phyloP scores from a whole-genome alignment of 2,113 vertebrate genomes.

The Cyanistes caeruleus region DNA sequence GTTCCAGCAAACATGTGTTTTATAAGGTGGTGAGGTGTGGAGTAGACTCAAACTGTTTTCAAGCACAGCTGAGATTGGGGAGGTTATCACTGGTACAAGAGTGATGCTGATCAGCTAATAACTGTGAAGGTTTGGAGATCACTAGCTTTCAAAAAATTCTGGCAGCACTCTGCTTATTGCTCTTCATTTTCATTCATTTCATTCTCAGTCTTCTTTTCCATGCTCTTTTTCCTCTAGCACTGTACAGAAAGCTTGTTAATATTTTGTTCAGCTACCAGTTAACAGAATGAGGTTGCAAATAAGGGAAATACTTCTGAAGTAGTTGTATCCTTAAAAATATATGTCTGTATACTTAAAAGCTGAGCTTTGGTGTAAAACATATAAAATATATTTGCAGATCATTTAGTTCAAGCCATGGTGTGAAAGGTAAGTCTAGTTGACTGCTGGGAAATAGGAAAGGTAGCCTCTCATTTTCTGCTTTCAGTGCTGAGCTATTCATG shows the following conservation, averaged over 20 bases:
- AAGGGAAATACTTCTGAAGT: background rate
- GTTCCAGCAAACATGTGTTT: background rate
- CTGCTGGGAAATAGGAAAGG: slow-evolving; percentile 13
- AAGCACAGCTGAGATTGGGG: background rate
- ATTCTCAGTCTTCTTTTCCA: background rate
- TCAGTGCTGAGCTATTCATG: slow-evolving; percentile 26
- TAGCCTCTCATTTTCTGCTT: slow-evolving; percentile 39
- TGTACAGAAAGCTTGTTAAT: background rate
- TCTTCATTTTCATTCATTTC: no score
- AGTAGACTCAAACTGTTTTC: background rate
- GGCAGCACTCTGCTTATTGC: background rate
- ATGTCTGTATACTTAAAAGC: background rate
- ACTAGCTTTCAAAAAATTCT: background rate
- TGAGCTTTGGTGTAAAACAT: background rate
- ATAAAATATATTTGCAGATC: slow-evolving; percentile 27
- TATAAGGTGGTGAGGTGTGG: background rate
- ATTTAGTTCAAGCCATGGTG: slow-evolving; percentile 14
- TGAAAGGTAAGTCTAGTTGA: slow-evolving; percentile 34
- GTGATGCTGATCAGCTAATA: background rate
- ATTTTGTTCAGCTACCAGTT: slow-evolving; percentile 5
- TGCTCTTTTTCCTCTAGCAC: background rate
- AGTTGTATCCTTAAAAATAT: slow-evolving; percentile 1
- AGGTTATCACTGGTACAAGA: background rate
- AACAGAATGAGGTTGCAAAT: background rate
- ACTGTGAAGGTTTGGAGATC: background rate